Conservation (phyloP, 1,140 invertebrate genomes). For the Heliconius melpomene region DNA sequence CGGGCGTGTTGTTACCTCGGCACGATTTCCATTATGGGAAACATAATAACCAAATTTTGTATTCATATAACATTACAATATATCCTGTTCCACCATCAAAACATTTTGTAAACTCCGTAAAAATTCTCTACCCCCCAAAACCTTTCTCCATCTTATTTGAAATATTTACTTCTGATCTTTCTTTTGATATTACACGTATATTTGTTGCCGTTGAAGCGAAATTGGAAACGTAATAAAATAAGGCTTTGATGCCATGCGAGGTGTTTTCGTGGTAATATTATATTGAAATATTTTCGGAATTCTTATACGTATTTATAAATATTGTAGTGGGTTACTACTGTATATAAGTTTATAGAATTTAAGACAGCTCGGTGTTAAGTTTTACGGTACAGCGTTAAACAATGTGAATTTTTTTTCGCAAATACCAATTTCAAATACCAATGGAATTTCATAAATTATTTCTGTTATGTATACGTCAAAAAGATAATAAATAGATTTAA, state of each 20-base stretch:
- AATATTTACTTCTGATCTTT: slow-evolving; percentile 70
- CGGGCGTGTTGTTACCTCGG: slow-evolving; percentile 16
- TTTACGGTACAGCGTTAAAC: too few relatives aligned
- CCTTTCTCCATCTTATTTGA: slow-evolving; percentile 40
- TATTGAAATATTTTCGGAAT: slow-evolving; percentile 9
- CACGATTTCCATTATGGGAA: slow-evolving; percentile 46
- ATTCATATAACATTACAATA: slow-evolving; percentile 67
- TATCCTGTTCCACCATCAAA: slow-evolving; percentile 54
- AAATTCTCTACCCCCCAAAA: slow-evolving; percentile 45
- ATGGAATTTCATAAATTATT: neutral
- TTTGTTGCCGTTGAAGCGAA: slow-evolving; percentile 56
- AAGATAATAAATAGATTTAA: neutral
- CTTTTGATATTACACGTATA: slow-evolving; percentile 69
- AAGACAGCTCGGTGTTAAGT: too few relatives aligned
- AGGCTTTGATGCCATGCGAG: neutral
- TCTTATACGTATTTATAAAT: neutral
- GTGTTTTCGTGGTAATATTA: slow-evolving; percentile 18
- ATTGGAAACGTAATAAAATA: slow-evolving; percentile 47
- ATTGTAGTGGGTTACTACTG: neutral
- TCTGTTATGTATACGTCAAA: neutral
- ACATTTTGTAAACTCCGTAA: slow-evolving; percentile 39
- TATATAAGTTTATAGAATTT: neutral
- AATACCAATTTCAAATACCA: neutral
- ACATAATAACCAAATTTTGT: slow-evolving; percentile 59
- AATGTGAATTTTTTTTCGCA: neutral